Evolutionary conservation across 2,888 invertebrate genomes (phyloP).

Genomic region (Hemistola chrysoprasaria): DNA sequence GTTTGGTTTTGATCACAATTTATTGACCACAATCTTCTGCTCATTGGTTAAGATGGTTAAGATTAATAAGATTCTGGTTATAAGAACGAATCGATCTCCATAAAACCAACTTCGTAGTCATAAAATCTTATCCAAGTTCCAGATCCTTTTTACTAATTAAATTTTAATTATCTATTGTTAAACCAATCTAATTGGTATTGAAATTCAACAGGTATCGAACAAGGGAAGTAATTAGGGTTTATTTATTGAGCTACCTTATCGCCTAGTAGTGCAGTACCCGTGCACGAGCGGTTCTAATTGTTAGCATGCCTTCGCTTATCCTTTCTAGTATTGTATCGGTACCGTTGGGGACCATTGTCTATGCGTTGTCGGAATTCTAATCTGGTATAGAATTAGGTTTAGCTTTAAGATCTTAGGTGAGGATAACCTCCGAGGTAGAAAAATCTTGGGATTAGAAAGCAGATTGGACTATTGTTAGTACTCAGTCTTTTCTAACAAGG

Average conservation of each 20-base stretch:
- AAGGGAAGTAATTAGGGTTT: constrained; percentile 72
- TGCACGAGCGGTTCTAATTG: constrained; percentile 15
- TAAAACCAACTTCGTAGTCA: background rate
- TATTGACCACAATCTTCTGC: no score
- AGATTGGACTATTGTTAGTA: no score
- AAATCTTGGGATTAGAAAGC: no score
- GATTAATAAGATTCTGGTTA: no score
- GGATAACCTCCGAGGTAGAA: no score
- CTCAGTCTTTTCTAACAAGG: no score
- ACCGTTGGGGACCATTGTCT: constrained; percentile 24
- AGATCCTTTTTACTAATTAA: constrained; percentile 13
- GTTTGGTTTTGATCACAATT: no score
- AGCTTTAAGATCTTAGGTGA: background rate
- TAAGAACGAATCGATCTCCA: constrained; percentile 1
- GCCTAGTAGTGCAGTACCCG: constrained; percentile 46
- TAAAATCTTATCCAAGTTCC: background rate
- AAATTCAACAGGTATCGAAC: constrained; percentile 49
- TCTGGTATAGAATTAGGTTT: constrained; percentile 13
- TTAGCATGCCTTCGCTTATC: constrained; percentile 28
- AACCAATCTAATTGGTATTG: constrained; percentile 49
- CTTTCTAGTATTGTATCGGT: constrained; percentile 24
- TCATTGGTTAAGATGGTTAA: no score
- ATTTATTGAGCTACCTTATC: constrained; percentile 73
- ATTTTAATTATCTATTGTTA: constrained; percentile 32
- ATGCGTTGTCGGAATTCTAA: constrained; percentile 17